phyloP scores from a whole-genome alignment of 1,140 invertebrate species.

The Drosophila melanogaster region Release_6_plus_ISO1_MT NC_004354.4:10000501-10001000 shows the following conservation, averaged over 20 bases:
- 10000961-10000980: constrained; percentile 33
- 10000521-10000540: constrained; percentile 46
- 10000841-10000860: constrained; percentile 50
- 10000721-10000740: constrained; percentile 37
- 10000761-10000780: constrained; percentile 25
- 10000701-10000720: constrained; percentile 41
- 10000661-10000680: constrained; percentile 59
- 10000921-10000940: constrained; percentile 22
- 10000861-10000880: background rate
- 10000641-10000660: constrained; percentile 65
- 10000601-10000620: constrained; percentile 72
- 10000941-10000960: constrained; percentile 25
- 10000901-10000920: constrained; percentile 30
- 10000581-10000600: constrained; percentile 25
- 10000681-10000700: constrained; percentile 39
- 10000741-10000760: constrained; percentile 31
- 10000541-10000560: constrained; percentile 20
- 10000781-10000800: constrained; percentile 13
- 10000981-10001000: constrained; percentile 44
- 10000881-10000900: constrained; percentile 19
- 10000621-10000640: constrained; percentile 85
- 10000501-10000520: constrained; percentile 72
- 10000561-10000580: constrained; percentile 19
- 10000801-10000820: constrained; percentile 10
- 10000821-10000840: constrained; percentile 43